phyloP scores from a whole-genome alignment of 2,888 invertebrate genomes.

The Oxyteleia sp. region DNA sequence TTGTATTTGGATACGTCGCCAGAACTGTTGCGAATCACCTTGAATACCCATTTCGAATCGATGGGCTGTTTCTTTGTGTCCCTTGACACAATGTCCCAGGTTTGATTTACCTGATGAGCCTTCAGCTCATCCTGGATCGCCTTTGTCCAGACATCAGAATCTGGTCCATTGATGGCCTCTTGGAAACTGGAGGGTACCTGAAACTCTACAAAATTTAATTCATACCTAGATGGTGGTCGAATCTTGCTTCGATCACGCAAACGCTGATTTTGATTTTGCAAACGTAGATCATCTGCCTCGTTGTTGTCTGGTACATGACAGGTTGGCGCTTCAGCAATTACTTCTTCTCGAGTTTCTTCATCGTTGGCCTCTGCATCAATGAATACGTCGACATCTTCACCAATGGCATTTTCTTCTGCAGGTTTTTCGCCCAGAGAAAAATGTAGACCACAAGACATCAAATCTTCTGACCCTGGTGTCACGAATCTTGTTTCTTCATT shows the following conservation, averaged over 20 bases:
- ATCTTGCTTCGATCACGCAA: slow-evolving; percentile 26
- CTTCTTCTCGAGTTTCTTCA: background rate
- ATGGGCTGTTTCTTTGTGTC: slow-evolving; percentile 19
- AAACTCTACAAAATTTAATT: slow-evolving; percentile 15
- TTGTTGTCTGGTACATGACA: too few relatives aligned
- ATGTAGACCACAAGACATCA: background rate
- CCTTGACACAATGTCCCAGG: slow-evolving; percentile 28
- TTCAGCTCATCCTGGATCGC: slow-evolving; percentile 18
- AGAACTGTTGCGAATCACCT: slow-evolving; percentile 1
- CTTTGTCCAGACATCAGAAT: slow-evolving; percentile 15
- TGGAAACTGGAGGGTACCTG: slow-evolving; percentile 4
- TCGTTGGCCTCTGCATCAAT: slow-evolving; percentile 1
- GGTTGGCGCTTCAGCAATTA: background rate
- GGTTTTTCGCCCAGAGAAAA: background rate
- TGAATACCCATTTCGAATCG: slow-evolving; percentile 46
- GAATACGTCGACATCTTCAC: background rate
- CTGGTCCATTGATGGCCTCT: slow-evolving; percentile 25
- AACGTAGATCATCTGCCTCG: background rate
- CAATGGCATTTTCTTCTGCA: too few relatives aligned
- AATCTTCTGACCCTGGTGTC: slow-evolving; percentile 2
- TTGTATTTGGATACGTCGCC: slow-evolving; percentile 29
- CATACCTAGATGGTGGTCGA: background rate
- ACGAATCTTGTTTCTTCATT: background rate
- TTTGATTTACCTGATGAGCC: slow-evolving; percentile 21
- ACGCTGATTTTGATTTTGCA: too few relatives aligned